Base-by-base conservation (phyloP, 2,888 invertebrate species). In the Chymomyza fuscimana region DNA sequence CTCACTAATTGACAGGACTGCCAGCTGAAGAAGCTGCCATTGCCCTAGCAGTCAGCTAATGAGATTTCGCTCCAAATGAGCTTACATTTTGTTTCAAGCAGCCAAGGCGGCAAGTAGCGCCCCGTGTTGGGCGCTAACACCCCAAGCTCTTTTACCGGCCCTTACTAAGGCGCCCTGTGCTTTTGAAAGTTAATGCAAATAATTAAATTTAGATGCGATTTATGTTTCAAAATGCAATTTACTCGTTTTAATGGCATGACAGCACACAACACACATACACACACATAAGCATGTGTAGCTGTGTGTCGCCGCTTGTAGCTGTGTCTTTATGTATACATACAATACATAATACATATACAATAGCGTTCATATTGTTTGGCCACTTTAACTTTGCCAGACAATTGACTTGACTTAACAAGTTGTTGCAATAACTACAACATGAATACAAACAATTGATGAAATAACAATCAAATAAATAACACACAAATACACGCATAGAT, bases 181-280 rank as follows among this genome's bases (percentile, higher is more conserved):
- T 69, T 65, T 58, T 69, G 66, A 46, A 67, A 73, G 74, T 77
- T 73, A 81, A 81, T 79, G 77, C 79, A 78, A 74, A 79, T 82
- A 82, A 83, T 84, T 84, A 79, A 84, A 82, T 82, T 81, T 75
- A 75, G 73, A 72, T 74, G 79, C 80, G 84, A 80, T 80, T 82
- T 82, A 78, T 82, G 79, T 73, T 70, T 69, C 59, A 64, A 74
- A 77, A 74, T 84, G 76, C 81, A 84, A 78, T 79, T 82, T 74
- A 66, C 65, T 67, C 65, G 51, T 29, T 73, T 79, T 74, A 79
- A 77, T 73, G 70, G 16, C 58, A n/a, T 9, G 16, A 25, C 22
- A 25, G 16, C 16, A 36, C 1, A 63, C 5, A n/a, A 50, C 22
- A 50, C 58, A 25, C 29, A 62, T 6, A n/a, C 50, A 62, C 36